Evolutionary conservation across 2,888 invertebrate species (phyloP).

Genomic region (Ellobium chinense): DNA sequence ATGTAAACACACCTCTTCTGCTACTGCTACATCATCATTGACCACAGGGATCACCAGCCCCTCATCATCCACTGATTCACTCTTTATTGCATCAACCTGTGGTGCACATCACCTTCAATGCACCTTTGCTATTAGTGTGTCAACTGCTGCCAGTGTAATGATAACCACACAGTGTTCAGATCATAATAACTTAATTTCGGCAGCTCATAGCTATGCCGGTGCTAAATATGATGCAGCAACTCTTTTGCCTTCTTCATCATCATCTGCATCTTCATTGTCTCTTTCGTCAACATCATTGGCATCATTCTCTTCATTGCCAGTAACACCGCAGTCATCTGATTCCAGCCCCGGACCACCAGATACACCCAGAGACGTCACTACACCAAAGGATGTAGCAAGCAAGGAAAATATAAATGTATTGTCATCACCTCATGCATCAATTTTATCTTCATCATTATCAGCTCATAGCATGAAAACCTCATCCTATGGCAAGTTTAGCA

Average conservation of each 20-base stretch:
- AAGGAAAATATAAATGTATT: neutral
- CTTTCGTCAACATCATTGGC: neutral
- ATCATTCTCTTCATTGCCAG: neutral
- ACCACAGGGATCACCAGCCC: neutral
- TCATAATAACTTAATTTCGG: neutral
- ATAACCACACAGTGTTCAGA: neutral
- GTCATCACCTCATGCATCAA: neutral
- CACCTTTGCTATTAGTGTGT: neutral
- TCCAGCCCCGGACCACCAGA: neutral
- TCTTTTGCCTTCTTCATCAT: neutral
- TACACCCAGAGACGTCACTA: neutral
- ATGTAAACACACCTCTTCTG: neutral
- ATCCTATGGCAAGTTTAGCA: neutral
- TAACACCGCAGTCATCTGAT: neutral
- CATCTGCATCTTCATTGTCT: neutral
- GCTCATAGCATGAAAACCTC: neutral
- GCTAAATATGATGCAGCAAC: conserved; percentile 32
- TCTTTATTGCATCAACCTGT: neutral
- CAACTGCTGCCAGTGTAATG: neutral
- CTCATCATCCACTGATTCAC: neutral
- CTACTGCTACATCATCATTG: neutral
- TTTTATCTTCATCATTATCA: neutral
- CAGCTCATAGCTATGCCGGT: neutral
- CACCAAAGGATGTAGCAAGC: neutral
- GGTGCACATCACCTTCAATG: neutral